Percentiles rank a stretch among this genome's conserved stretches.
These are phyloP conservation scores for Cherax destructor DNA, from an alignment of 1,140 invertebrate genomes.

Conservation along the genomic window DNA sequence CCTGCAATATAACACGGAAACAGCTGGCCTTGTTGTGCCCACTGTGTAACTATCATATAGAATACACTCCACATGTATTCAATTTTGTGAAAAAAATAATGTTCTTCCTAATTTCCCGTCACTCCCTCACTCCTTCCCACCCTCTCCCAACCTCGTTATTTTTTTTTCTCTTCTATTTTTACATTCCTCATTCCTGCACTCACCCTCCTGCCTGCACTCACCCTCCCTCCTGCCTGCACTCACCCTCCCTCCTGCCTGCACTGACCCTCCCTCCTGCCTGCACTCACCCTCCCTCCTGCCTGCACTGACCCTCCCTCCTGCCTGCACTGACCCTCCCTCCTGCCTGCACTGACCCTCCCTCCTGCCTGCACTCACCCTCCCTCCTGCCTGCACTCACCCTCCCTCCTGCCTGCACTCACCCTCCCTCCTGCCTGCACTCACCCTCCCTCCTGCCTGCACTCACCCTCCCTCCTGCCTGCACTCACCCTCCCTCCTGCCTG, in stretches of 20 bases:
- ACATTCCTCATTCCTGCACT: background rate
- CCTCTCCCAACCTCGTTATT: no score
- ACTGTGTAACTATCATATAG: no score
- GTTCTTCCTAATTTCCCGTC: no score
- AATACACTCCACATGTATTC: no score
- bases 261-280: background rate
- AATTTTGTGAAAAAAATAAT: no score
- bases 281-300: background rate
- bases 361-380: background rate
- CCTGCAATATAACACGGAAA: no score
- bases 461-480: background rate
- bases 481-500: background rate
- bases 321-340: background rate
- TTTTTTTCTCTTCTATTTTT: no score
- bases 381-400: background rate
- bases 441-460: background rate
- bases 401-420: background rate
- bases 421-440: no score
- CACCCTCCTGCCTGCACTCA: background rate
- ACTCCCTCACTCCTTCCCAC: no score
- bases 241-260: no score
- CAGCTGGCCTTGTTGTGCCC: no score
- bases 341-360: background rate
- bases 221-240: background rate
- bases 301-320: background rate